Evolutionary conservation across 1,140 invertebrate species (phyloP).

Genomic region (Thaumetopoea pityocampa): DNA sequence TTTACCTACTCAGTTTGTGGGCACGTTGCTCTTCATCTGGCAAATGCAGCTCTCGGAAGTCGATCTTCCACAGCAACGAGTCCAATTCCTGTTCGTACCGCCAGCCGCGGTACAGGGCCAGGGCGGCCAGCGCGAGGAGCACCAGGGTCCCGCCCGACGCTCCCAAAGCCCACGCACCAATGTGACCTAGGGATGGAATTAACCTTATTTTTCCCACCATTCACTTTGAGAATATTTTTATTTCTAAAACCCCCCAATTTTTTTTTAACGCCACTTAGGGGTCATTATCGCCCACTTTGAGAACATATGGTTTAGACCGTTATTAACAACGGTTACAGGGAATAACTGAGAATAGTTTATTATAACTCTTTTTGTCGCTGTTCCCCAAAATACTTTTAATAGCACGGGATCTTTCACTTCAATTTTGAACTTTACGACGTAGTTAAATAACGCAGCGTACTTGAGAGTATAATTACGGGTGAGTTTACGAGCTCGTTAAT

Average conservation of each 20-base stretch:
- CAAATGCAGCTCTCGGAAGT: slow-evolving; percentile 88
- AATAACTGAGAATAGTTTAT: neutral
- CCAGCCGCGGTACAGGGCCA: slow-evolving; percentile 92
- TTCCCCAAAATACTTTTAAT: too few species aligned
- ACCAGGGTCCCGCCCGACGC: slow-evolving; percentile 85
- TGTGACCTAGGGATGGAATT: slow-evolving; percentile 79
- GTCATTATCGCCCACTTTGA: neutral
- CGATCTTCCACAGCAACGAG: slow-evolving; percentile 96
- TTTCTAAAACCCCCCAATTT: neutral
- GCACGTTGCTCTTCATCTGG: slow-evolving; percentile 58
- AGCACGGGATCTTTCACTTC: too few species aligned
- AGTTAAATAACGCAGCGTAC: slow-evolving; percentile 1
- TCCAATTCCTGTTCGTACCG: slow-evolving; percentile 96
- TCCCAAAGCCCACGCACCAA: slow-evolving; percentile 87
- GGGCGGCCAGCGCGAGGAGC: slow-evolving; percentile 80
- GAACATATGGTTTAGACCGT: neutral
- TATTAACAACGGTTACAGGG: neutral
- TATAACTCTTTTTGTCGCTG: neutral
- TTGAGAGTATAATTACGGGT: slow-evolving; percentile 2
- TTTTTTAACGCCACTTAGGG: neutral
- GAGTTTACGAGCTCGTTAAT: slow-evolving; percentile 11
- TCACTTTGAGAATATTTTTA: neutral
- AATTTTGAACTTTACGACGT: slow-evolving; percentile 4
- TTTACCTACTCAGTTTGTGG: slow-evolving; percentile 77
- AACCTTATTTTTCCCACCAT: too few species aligned